These are phyloP conservation scores for Tapirus indicus DNA, from an alignment of 2,797 vertebrate species.

Conservation along the genomic window DNA sequence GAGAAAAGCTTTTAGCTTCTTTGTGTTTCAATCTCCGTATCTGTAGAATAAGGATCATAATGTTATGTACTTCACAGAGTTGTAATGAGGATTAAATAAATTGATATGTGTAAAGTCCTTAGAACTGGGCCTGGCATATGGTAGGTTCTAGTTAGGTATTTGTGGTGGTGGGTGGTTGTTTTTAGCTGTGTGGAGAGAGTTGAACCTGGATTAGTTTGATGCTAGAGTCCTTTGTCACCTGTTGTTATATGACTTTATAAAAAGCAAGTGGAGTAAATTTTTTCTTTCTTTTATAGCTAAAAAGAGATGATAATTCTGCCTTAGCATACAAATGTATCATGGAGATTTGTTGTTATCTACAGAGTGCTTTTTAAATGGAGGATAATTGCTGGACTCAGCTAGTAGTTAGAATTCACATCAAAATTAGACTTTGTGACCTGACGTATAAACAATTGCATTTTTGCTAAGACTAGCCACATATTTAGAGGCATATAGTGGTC, in stretches of 20 bases:
- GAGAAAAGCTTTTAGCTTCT: not conserved
- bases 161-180: not conserved
- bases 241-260: not conserved
- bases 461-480: conserved; percentile 34
- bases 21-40: not conserved
- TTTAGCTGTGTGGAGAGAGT: not conserved
- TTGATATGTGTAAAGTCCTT: not conserved
- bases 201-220: not conserved
- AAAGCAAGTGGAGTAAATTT: not conserved
- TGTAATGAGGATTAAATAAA: not conserved
- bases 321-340: not conserved
- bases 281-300: not conserved
- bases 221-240: not conserved
- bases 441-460: conserved; percentile 5
- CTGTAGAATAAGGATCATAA: not conserved
- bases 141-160: too few species aligned
- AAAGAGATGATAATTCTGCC: not conserved
- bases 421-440: not conserved
- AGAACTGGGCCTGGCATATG: not conserved
- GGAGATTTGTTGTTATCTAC: conserved; percentile 4
- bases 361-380: conserved; percentile 12
- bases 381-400: not conserved
- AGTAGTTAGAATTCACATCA: conserved; percentile 27
- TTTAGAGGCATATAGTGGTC: not conserved
- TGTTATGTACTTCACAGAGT: not conserved